These are phyloP conservation scores for Radopholus similis DNA, from an alignment of 1,140 invertebrate genomes.

Conservation along the genomic window DNA sequence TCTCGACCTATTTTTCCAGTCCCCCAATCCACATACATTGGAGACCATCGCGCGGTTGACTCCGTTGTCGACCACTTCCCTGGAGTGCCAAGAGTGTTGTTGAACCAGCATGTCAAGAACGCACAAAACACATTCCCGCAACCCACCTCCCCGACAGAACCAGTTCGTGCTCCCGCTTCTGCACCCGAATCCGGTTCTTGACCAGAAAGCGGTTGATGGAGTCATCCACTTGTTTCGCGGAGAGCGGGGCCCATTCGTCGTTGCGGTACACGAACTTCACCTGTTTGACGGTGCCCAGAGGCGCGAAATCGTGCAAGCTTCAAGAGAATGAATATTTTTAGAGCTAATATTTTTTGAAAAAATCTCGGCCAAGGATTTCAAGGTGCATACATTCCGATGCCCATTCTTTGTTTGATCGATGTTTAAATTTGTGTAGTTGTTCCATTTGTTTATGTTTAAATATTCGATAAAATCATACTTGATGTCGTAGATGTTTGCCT, in stretches of 20 bases:
- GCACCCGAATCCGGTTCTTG: constrained; percentile 42
- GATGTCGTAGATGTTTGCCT: constrained; percentile 15
- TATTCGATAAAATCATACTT: not conserved
- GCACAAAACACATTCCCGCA: not conserved
- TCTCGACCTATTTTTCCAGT: not conserved
- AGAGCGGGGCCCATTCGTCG: constrained; percentile 33
- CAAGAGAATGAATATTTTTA: constrained; percentile 46
- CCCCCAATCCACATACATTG: constrained; percentile 20
- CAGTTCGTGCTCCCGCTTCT: constrained; percentile 46
- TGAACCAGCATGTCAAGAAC: no score
- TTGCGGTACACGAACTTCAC: constrained; percentile 53
- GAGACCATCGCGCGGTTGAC: constrained; percentile 47
- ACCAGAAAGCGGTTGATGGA: constrained; percentile 47
- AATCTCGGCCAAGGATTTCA: no score
- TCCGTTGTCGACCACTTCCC: constrained; percentile 50
- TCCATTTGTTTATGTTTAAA: not conserved
- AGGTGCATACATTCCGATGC: no score
- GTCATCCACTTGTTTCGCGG: constrained; percentile 50
- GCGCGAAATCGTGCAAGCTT: constrained; percentile 50
- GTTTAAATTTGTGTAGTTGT: no score
- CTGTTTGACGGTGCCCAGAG: constrained; percentile 35
- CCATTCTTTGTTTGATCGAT: no score
- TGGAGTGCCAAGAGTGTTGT: not conserved
- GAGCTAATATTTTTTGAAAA: constrained; percentile 11
- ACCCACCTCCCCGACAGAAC: constrained; percentile 29